A percentile compares a stretch with the other conserved stretches of the same genome.
Evolutionary conservation across 2,888 invertebrate species (phyloP).

Genomic region (Cosmia pyralina): DNA sequence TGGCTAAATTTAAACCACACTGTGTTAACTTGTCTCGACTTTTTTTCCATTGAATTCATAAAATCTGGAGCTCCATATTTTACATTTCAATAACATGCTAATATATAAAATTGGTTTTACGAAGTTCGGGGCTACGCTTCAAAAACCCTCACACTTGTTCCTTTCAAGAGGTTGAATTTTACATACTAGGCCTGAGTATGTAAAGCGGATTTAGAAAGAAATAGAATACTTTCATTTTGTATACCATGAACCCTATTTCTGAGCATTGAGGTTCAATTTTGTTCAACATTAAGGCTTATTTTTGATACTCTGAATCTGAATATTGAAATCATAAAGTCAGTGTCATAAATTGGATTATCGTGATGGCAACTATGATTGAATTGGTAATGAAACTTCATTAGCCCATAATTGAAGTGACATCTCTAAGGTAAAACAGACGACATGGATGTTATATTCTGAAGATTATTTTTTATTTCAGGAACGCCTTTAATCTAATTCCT

Average conservation of each 20-base stretch:
- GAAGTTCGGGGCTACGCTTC: constrained; percentile 49
- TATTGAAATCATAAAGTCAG: constrained; percentile 58
- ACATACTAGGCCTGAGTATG: constrained; percentile 56
- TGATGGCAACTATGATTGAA: constrained; percentile 60
- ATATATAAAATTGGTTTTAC: constrained; percentile 61
- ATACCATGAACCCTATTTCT: neutral
- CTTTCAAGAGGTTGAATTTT: constrained; percentile 55
- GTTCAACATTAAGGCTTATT: constrained; percentile 12
- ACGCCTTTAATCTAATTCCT: constrained; percentile 18
- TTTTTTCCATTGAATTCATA: constrained; percentile 37
- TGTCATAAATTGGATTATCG: constrained; percentile 60
- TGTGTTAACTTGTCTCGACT: constrained; percentile 22
- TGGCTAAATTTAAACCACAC: constrained; percentile 16
- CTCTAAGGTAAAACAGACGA: constrained; percentile 28
- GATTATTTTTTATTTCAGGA: constrained; percentile 33
- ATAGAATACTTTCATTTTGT: constrained; percentile 15
- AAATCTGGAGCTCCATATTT: constrained; percentile 51
- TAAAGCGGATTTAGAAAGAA: constrained; percentile 60
- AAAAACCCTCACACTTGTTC: constrained; percentile 59
- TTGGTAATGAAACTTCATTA: constrained; percentile 60
- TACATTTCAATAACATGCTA: constrained; percentile 66
- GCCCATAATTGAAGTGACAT: constrained; percentile 49
- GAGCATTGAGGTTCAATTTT: constrained; percentile 24
- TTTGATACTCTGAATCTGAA: constrained; percentile 51
- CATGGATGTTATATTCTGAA: constrained; percentile 32